Evolutionary conservation across 2,113 vertebrate genomes (phyloP), one percentile per base, ranked within the genome.

Genomic region (Struthio camelus): DNA sequence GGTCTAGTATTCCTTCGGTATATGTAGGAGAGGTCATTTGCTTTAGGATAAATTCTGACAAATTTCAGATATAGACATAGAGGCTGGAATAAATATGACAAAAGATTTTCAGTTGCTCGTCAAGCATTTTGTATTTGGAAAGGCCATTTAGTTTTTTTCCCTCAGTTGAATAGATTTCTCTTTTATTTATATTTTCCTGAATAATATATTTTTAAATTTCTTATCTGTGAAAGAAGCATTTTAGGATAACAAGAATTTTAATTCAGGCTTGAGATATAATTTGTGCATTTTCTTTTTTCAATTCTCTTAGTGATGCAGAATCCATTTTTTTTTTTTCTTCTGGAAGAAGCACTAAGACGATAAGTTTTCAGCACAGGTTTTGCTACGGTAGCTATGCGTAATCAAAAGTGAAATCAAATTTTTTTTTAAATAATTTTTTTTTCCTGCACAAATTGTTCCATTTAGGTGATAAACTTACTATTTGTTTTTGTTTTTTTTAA

Each of bases 11-110:
- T 97, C 93, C 90, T 97, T 96, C 81, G 30, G 80, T 97, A 96
- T 56, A 78, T 88, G 84, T 79, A 97, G 90, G 94, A 96, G 95
- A 97, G 97, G 97, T 97, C 95, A 97, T 89, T 98, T 98, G 96
- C 97, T 98, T 97, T 96, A 97, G 96, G 96, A 98, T 97, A 97
- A 92, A 98, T 97, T 97, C 97, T 97, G 97, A 96, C 86, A 72
- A 97, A 97, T 98, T 97, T 96, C 85, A 94, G 90, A 79, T 80
- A 70, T 59, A 97, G 93, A 93, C 93, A 94, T 91, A 95, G 93
- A 97, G 91, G 50, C 71, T 94, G 86, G 95, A 96, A 94, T 96
- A 96, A 97, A 97, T 93, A 88, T n/a, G 81, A 97, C 94, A 91
- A 94, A 91, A 97, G 89, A 96, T 96, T 91, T 96, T 92, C 75